Conservation (phyloP, 2,797 vertebrate species). For the Pangasius sanitwongsei region DNA sequence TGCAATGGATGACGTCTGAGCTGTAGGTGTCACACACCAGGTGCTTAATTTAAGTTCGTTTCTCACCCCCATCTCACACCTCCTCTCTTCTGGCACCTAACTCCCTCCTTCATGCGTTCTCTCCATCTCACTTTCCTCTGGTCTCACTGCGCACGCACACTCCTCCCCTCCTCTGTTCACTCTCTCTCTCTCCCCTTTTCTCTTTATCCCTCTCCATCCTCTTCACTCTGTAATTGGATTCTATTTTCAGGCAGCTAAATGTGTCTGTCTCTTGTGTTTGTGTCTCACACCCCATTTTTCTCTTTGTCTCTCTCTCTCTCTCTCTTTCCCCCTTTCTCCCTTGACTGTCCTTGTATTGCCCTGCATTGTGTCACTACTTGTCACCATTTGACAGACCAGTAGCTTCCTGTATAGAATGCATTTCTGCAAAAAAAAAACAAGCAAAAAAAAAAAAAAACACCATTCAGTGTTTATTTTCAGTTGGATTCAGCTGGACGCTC, state of each 20-base stretch:
- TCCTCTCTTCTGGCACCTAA: slow-evolving; percentile 44
- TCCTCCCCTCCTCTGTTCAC: slow-evolving; percentile 24
- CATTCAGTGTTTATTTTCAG: slow-evolving; percentile 17
- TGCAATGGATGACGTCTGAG: slow-evolving; percentile 37
- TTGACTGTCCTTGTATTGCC: slow-evolving; percentile 21
- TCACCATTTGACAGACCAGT: slow-evolving; percentile 12
- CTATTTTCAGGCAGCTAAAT: slow-evolving; percentile 81
- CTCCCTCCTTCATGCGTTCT: slow-evolving; percentile 33
- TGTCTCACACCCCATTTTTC: slow-evolving; percentile 74
- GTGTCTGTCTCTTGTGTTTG: slow-evolving; percentile 80
- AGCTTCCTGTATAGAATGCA: not conserved
- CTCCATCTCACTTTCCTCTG: slow-evolving; percentile 41
- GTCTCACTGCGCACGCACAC: slow-evolving; percentile 36
- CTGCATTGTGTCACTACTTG: slow-evolving; percentile 26
- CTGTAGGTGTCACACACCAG: slow-evolving; percentile 46
- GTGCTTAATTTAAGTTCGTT: slow-evolving; percentile 55
- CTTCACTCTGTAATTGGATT: slow-evolving; percentile 78
- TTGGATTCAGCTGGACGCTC: slow-evolving; percentile 8
- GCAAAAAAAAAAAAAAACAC: not conserved
- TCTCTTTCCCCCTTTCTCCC: slow-evolving; percentile 32
- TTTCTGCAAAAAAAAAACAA: not conserved
- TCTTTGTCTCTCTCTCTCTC: slow-evolving; percentile 38
- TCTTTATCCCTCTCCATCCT: slow-evolving; percentile 40
- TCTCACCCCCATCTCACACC: slow-evolving; percentile 54
- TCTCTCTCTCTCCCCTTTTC: slow-evolving; percentile 39